Base-by-base conservation (phyloP, 2,888 invertebrate genomes). In the Plagiodera versicolora region DNA sequence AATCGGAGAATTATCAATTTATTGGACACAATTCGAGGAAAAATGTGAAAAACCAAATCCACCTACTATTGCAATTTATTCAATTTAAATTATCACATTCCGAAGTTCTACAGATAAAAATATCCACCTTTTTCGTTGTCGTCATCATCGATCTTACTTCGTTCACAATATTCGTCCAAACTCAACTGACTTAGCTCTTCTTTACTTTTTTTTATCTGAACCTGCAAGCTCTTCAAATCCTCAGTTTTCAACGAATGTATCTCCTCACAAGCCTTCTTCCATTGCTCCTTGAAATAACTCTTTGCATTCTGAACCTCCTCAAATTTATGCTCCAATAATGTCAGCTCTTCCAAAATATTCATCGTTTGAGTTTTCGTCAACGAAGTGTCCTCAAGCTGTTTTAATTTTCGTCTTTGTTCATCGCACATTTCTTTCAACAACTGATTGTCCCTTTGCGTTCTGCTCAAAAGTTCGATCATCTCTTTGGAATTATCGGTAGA, bases 251-350 rank as follows among this genome's bases (percentile, higher is more conserved):
- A 75, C 46, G 82, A 81, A 63, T 90, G 90, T 56, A 90, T 82
- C 71, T 90, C 90, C 0, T 87, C 80, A 1, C 88, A 86, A 0
- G 88, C 85, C 63, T 85, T 85, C 1, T 86, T 85, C 89, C 90
- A 92, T 73, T 91, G 88, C 69, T 88, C 87, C 73, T 91, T 91
- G 79, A 91, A 92, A 75, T 88, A 90, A 11, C 84, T 80, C 76
- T 90, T 91, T 35, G 88, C 86, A 58, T 86, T 85, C 57, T 86
- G 83, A 1, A 88, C 85, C 58, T 84, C 83, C 62, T 84, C 83
- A 50, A 88, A 80, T 70, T 89, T 88, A 72, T 88, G 85, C 72
- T 89, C 88, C 10, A 89, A 58, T 61, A 74, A 80, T 75, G 87
- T 85, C 75, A 91, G 74, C 76, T 91, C 89, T 60, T 86, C 85